Conservation (phyloP, 2,113 vertebrate species). For the Plecturocebus donacophilus region DNA sequence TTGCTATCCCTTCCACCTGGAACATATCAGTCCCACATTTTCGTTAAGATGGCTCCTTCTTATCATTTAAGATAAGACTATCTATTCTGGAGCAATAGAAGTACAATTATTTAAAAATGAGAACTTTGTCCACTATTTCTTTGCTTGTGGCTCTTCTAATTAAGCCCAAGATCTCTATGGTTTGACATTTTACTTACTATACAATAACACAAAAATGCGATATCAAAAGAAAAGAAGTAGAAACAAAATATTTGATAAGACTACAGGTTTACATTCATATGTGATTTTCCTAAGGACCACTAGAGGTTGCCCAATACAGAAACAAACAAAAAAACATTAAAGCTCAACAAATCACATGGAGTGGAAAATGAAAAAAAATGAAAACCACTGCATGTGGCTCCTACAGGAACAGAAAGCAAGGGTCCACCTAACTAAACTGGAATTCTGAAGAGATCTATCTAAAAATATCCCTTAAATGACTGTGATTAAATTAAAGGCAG, state of each 20-base stretch:
- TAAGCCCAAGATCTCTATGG: not conserved
- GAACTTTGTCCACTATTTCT: not conserved
- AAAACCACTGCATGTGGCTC: not conserved
- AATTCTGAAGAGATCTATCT: not conserved
- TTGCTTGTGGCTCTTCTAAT: not conserved
- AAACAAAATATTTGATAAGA: slow-evolving; percentile 32
- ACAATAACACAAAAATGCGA: slow-evolving; percentile 22
- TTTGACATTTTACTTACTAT: not conserved
- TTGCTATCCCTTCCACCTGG: not conserved
- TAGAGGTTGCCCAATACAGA: slow-evolving; percentile 70
- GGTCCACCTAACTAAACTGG: not conserved
- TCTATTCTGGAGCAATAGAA: not conserved
- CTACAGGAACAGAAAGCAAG: not conserved
- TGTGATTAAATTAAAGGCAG: not conserved
- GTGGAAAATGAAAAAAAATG: not conserved
- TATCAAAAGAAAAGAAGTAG: not conserved
- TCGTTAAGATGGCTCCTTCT: not conserved
- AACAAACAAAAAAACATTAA: slow-evolving; percentile 36
- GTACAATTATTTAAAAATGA: not conserved
- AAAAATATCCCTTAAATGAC: not conserved
- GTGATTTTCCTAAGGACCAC: slow-evolving; percentile 63
- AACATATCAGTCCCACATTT: not conserved
- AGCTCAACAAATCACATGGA: not conserved
- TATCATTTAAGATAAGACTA: not conserved
- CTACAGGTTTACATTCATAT: not conserved